A percentile compares a stretch with the other conserved stretches of the same genome.
Conservation (phyloP, 2,888 invertebrate species). For the Caenorhabditis macrosperma region DNA sequence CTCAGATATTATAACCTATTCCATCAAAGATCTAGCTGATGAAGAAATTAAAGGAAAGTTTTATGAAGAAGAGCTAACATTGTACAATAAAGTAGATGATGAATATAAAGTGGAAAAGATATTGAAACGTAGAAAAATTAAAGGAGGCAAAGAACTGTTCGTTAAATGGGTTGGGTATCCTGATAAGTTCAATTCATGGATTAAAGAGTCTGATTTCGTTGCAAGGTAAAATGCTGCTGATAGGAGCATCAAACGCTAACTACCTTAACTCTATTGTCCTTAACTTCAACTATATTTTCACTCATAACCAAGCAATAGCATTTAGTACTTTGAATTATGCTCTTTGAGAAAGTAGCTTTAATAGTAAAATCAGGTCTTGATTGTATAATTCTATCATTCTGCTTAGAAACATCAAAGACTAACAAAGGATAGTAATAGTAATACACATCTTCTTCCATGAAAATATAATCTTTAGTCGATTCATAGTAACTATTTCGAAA, state of each 20-base stretch:
- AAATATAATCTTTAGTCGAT: constrained; percentile 60
- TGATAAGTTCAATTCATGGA: constrained; percentile 64
- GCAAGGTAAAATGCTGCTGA: too few relatives aligned
- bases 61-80: constrained; percentile 64
- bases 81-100: constrained; percentile 35
- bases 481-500: constrained; percentile 66
- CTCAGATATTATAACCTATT: constrained; percentile 26
- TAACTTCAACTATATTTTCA: too few relatives aligned
- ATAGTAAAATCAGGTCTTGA: constrained; percentile 68
- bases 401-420: too few relatives aligned
- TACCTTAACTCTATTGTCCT: constrained; percentile 59
- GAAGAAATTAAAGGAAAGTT: constrained; percentile 60
- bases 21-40: constrained; percentile 15
- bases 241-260: constrained; percentile 38
- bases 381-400: too few relatives aligned
- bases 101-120: constrained; percentile 57
- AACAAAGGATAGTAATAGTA: too few relatives aligned
- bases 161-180: constrained; percentile 61
- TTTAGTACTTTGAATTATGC: constrained; percentile 61
- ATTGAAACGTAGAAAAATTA: constrained; percentile 19
- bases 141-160: constrained; percentile 38
- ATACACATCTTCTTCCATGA: too few relatives aligned
- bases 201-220: constrained; percentile 11
- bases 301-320: constrained; percentile 57
- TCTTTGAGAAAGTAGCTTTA: constrained; percentile 59